These are phyloP conservation scores for Odontothrips loti DNA, from an alignment of 2,888 invertebrate genomes.

Conservation along the genomic window DNA sequence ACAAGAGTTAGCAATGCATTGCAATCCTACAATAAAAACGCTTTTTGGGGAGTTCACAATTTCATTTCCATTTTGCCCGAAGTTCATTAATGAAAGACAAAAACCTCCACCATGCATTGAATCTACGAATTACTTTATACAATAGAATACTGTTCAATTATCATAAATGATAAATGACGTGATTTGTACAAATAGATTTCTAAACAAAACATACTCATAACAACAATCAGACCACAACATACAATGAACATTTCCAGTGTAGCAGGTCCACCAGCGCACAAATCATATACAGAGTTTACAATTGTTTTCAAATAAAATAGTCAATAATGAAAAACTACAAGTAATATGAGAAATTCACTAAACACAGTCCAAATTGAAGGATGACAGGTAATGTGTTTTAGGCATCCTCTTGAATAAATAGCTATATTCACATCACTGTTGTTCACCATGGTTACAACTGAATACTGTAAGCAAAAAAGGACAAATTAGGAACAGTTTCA, in stretches of 20 bases:
- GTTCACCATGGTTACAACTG: too few species aligned
- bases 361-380: too few species aligned
- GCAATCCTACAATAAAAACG: not conserved
- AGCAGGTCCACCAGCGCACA: not conserved
- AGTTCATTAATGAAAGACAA: not conserved
- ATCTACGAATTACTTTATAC: not conserved
- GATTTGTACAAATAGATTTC: not conserved
- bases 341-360: not conserved
- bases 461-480: too few species aligned
- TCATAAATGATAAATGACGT: not conserved
- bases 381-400: not conserved
- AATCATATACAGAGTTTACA: not conserved
- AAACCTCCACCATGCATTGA: not conserved
- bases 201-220: not conserved
- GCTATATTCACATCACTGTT: too few species aligned
- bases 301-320: not conserved
- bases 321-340: not conserved
- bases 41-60: not conserved
- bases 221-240: not conserved
- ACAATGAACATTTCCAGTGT: not conserved
- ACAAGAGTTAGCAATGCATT: conserved; percentile 9
- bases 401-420: not conserved
- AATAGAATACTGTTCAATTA: conserved; percentile 8
- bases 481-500: too few species aligned
- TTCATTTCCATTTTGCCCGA: not conserved